These are phyloP conservation scores for Pharmacophagus antenor DNA, from an alignment of 2,888 invertebrate genomes.

Conservation along the genomic window DNA sequence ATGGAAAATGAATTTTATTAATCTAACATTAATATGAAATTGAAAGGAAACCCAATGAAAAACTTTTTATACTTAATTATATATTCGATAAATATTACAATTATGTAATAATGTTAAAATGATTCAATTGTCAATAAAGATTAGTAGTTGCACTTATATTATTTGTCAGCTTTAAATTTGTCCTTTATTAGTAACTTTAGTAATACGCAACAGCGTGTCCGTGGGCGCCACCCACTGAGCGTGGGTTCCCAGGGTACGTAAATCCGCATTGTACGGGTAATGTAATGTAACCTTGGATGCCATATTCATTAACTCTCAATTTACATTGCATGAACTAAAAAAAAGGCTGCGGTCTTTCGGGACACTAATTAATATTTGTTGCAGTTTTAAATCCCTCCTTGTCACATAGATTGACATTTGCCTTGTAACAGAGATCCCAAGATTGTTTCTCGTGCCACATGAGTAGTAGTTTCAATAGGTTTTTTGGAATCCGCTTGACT, in stretches of 20 bases:
- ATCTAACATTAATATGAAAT: no score
- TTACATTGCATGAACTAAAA: constrained; percentile 6
- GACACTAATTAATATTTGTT: constrained; percentile 5
- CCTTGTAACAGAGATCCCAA: no score
- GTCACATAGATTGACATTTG: no score
- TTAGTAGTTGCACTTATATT: not conserved
- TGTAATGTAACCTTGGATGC: constrained; percentile 54
- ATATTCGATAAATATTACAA: no score
- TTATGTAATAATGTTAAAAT: no score
- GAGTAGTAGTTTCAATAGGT: no score
- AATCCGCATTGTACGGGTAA: constrained; percentile 67
- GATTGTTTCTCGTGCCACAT: no score
- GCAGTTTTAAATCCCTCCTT: no score
- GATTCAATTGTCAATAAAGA: no score
- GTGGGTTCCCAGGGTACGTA: constrained; percentile 57
- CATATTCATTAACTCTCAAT: constrained; percentile 40
- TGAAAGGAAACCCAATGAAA: no score
- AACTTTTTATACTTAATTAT: no score
- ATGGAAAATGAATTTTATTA: no score
- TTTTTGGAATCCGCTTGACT: not conserved
- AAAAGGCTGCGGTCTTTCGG: constrained; percentile 14
- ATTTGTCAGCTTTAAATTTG: constrained; percentile 10
- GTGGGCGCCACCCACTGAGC: constrained; percentile 49
- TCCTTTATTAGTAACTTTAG: constrained; percentile 26
- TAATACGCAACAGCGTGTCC: constrained; percentile 37